These are phyloP conservation scores for Callosobruchus maculatus DNA, from an alignment of 2,888 invertebrate species.

Conservation along the genomic window DNA sequence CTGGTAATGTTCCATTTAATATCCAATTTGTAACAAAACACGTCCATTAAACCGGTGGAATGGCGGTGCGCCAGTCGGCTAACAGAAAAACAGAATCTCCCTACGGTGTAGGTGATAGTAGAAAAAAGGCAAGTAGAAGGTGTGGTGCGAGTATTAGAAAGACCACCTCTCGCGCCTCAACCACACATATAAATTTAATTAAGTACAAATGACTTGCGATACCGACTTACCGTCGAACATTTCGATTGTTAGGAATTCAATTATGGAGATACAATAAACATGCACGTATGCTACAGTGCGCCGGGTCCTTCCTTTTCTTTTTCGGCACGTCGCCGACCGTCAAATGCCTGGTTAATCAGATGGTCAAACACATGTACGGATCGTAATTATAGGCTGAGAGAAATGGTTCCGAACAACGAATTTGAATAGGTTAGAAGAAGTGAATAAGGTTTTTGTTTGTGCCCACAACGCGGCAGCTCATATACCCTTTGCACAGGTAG, in stretches of 20 bases:
- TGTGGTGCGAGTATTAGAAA: neutral
- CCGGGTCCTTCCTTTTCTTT: constrained; percentile 19
- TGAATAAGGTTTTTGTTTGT: too few relatives aligned
- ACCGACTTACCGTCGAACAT: constrained; percentile 39
- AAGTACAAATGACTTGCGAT: constrained; percentile 47
- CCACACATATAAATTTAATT: constrained; percentile 47
- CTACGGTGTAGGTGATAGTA: neutral
- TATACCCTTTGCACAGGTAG: too few relatives aligned
- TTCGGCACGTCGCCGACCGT: neutral
- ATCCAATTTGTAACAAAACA: constrained; percentile 23
- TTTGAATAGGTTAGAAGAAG: too few relatives aligned
- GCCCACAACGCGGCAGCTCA: too few relatives aligned
- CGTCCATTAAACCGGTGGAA: constrained; percentile 11
- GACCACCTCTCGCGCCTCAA: constrained; percentile 7
- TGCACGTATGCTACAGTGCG: constrained; percentile 28
- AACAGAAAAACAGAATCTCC: neutral
- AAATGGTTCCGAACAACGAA: too few relatives aligned
- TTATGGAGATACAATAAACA: constrained; percentile 44
- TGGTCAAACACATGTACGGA: neutral
- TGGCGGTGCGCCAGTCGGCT: neutral
- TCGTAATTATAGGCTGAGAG: neutral
- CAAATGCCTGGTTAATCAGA: neutral
- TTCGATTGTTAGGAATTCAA: constrained; percentile 46
- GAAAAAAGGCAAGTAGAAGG: neutral
- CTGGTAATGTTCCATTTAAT: constrained; percentile 26